phyloP scores from a whole-genome alignment of 1,140 invertebrate genomes.

The Pseudomyrmex sp. region DNA sequence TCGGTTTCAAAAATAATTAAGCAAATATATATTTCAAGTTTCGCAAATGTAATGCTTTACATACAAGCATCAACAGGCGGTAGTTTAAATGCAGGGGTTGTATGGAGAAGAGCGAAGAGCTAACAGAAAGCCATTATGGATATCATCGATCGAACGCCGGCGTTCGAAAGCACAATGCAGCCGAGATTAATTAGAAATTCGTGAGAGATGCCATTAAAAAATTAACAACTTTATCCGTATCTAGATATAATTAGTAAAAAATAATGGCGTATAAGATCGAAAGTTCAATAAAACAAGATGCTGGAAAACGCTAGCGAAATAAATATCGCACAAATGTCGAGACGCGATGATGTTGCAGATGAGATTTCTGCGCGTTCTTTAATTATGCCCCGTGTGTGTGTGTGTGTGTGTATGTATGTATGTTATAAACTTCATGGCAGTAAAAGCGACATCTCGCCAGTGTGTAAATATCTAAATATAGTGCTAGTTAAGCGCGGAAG shows the following conservation, averaged over 20 bases:
- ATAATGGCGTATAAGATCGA: slow-evolving; percentile 2
- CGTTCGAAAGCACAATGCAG: slow-evolving; percentile 36
- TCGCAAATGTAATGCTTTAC: background rate
- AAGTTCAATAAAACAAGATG: background rate
- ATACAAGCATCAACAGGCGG: slow-evolving; percentile 5
- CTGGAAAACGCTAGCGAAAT: background rate
- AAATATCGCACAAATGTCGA: slow-evolving; percentile 10
- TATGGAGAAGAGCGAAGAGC: slow-evolving; percentile 15
- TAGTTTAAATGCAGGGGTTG: slow-evolving; percentile 29
- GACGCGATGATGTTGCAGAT: slow-evolving; percentile 1
- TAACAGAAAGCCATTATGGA: slow-evolving; percentile 39
- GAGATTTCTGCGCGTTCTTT: background rate
- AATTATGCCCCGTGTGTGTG: slow-evolving; percentile 13
- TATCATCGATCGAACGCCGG: slow-evolving; percentile 23
- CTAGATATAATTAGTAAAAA: slow-evolving; percentile 38
- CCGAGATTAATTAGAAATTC: slow-evolving; percentile 53
- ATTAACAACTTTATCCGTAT: slow-evolving; percentile 31
- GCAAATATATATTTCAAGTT: background rate
- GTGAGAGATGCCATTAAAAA: slow-evolving; percentile 29
- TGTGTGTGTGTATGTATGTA: slow-evolving; percentile 36
- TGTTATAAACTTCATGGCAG: slow-evolving; percentile 46
- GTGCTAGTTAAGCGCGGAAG: slow-evolving; percentile 44
- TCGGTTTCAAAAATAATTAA: background rate
- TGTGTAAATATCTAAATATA: slow-evolving; percentile 50
- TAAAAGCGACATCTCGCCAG: slow-evolving; percentile 38